Percentiles rank a stretch among this genome's conserved stretches.
Conservation (phyloP, 2,113 vertebrate species). For the Apus apus region DNA sequence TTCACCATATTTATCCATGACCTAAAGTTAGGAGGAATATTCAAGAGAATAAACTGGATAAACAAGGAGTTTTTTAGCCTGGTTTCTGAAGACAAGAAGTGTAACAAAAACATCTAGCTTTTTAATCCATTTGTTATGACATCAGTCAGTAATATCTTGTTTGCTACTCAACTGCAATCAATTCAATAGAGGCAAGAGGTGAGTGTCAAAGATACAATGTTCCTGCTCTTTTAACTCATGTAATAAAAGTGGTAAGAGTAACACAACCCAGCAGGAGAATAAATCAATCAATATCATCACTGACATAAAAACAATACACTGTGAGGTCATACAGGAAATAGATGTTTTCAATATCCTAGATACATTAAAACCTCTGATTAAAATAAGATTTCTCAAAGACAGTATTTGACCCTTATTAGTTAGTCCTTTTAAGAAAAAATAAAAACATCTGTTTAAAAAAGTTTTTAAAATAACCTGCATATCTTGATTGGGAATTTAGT, state of each 20-base stretch:
- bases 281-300: neutral
- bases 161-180: neutral
- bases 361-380: neutral
- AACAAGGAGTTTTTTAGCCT: neutral
- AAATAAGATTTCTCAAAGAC: neutral
- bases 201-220: neutral
- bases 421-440: neutral
- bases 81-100: neutral
- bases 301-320: neutral
- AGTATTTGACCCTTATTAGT: neutral
- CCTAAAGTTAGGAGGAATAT: slow-evolving; percentile 72
- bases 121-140: neutral
- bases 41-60: neutral
- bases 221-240: neutral
- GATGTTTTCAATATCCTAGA: neutral
- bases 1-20: slow-evolving; percentile 98
- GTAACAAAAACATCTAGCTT: neutral
- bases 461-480: neutral
- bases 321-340: neutral
- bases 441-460: neutral
- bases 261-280: neutral
- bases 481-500: neutral
- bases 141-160: neutral
- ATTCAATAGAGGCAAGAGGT: neutral
- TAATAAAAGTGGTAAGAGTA: neutral